Conservation (phyloP, 2,888 invertebrate genomes). For the Sympetrum striolatum region DNA sequence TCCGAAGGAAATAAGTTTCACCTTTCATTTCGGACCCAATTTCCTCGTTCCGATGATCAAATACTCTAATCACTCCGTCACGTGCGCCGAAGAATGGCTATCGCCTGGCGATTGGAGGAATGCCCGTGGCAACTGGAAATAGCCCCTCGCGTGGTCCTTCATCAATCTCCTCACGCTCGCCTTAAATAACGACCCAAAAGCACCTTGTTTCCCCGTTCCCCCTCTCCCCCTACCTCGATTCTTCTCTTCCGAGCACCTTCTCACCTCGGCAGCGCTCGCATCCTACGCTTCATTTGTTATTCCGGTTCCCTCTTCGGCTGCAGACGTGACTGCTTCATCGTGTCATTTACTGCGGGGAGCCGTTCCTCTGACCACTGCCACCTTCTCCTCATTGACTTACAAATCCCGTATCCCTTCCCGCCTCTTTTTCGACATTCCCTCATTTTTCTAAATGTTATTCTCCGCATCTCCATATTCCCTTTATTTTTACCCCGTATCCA, state of each 20-base stretch:
- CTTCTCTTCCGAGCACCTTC: too few species aligned
- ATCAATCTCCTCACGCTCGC: too few species aligned
- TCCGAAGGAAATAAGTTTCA: too few species aligned
- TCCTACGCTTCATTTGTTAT: slow-evolving; percentile 12
- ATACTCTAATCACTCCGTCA: too few species aligned
- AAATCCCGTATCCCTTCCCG: neutral
- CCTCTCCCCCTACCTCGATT: neutral
- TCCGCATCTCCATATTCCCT: neutral
- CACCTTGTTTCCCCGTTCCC: neutral
- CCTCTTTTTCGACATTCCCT: neutral
- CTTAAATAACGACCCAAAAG: neutral
- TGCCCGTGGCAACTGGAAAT: too few species aligned
- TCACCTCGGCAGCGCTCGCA: neutral
- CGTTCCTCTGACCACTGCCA: neutral
- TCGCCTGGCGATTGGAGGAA: too few species aligned
- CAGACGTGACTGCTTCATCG: slow-evolving; percentile 16
- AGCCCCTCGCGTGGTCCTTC: too few species aligned
- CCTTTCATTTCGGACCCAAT: too few species aligned
- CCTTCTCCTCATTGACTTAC: neutral
- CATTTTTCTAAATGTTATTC: neutral
- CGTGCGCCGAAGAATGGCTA: too few species aligned
- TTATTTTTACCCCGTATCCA: neutral
- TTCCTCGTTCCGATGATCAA: too few species aligned
- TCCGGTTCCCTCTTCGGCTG: slow-evolving; percentile 7
- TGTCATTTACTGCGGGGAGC: slow-evolving; percentile 3